Base-by-base conservation (phyloP, 2,113 vertebrate species). In the Hippocampus comes region DNA sequence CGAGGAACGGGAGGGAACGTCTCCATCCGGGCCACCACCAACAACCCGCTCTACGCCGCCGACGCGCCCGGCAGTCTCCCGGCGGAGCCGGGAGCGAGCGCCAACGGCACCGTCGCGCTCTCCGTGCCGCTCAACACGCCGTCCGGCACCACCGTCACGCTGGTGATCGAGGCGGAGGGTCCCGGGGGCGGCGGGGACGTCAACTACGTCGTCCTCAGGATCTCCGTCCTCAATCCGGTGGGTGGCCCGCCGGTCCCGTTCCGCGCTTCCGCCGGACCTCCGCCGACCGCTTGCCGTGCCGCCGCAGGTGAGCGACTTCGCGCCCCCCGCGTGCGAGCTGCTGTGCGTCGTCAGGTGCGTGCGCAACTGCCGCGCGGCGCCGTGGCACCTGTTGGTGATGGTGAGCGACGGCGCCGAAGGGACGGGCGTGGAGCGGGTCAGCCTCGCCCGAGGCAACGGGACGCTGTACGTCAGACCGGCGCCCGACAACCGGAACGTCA, bases 161-260 rank as follows among this genome's bases (percentile, higher is more conserved):
- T 92, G 71, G 91, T 82, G 61, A 87, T 92, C 15, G 88, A 90
- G 65, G 88, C 74, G 0, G 71, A 87, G 72, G 76, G 80, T 68
- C 79, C 84, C 0, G 78, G 63, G 0, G 55, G 57, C 0, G 12
- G 7, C 5, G 88, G 25, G 25, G 25, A 91, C 46, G 74, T 79
- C 17, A 93, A 93, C 84, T 93, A 92, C 6, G 56, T 78, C 0
- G 70, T 80, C 27, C 46, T 88, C 55, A 80, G 77, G 5, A 63
- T 90, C 67, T 74, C 85, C 0, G n/a, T 92, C 12, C 2, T 84
- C 3, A 86, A 79, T 67, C 55, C 63, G 69, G 87, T 89, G 78
- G 64, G 64, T 15, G 1, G 12, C 42, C 27, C 0, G 48, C 43
- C 25, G 21, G 17, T 68, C 20, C 0, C 15, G 1, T 27, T 14